A percentile compares a stretch with the other conserved stretches of the same genome.
phyloP scores from a whole-genome alignment of 2,888 invertebrate genomes.

The Labia minor region DNA sequence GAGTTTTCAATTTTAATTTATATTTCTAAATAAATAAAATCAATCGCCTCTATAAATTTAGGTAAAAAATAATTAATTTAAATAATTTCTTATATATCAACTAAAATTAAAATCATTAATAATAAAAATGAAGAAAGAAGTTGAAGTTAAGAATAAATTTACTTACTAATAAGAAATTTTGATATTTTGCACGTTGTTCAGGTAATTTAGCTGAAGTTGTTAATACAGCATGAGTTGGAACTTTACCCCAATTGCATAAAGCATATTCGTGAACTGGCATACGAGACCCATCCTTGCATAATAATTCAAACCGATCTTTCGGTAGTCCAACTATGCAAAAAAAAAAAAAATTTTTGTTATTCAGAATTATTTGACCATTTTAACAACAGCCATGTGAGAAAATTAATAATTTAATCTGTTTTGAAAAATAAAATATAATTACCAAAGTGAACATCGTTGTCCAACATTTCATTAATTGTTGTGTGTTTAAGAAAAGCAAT shows the following conservation, averaged over 20 bases:
- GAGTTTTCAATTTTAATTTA: no score
- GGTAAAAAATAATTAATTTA: neutral
- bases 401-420: constrained; percentile 43
- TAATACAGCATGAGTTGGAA: constrained; percentile 74
- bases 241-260: constrained; percentile 73
- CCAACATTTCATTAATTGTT: constrained; percentile 57
- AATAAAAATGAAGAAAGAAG: no score
- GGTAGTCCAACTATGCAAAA: constrained; percentile 46
- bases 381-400: neutral
- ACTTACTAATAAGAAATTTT: constrained; percentile 35
- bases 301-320: constrained; percentile 61
- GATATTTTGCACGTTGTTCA: constrained; percentile 40
- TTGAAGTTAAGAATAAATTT: no score
- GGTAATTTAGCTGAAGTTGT: constrained; percentile 65
- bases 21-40: no score
- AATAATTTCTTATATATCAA: no score
- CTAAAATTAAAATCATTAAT: no score
- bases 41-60: neutral
- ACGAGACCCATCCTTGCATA: constrained; percentile 70
- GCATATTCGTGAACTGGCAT: constrained; percentile 55
- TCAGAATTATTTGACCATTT: neutral
- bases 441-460: constrained; percentile 20
- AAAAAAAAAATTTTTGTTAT: neutral
- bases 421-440: neutral
- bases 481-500: constrained; percentile 84